Evolutionary conservation across 2,888 invertebrate species (phyloP), one percentile per base, ranked within the genome.

Genomic region (Pachymerium ferrugineum): DNA sequence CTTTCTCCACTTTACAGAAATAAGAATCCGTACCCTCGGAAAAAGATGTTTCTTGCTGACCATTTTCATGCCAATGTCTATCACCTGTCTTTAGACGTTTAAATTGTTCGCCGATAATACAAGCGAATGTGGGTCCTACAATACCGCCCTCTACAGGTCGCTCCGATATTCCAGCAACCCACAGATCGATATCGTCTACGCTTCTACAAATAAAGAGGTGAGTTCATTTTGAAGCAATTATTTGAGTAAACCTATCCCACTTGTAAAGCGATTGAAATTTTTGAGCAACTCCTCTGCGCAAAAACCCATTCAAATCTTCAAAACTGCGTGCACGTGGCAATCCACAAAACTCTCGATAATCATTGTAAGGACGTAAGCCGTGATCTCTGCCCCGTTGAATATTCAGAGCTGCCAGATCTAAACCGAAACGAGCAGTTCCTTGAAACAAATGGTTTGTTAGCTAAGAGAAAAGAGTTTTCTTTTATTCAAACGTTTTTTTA

Each of bases 181-280:
- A 83, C n/a, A 83, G 75, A 77, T 83, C 83, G 33, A 83, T 80
- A 76, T 83, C 83, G 22, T 82, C 80, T 0, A 89, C 89, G 68
- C 78, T 89, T 88, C 90, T 90, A 80, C 5, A 78, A 76, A 71
- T 75, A 62, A 70, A 68, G 47, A 38, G 16, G 16, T 38, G 4
- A 10, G n/a, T n/a, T n/a, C n/a, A n/a, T n/a, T 38, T 38, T 16
- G 14, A 14, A 10, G 14, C 3, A 22, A 47, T 1, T 19, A 19
- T 47, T 1, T n/a, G 10, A 47, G 6, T 47, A 22, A 47, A 1
- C 8, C 8, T 31, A 1, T n/a, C 22, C 14, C 28, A 75, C 75
- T 62, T 69, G 31, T 75, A 75, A 70, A 75, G 62, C 5, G 38
- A n/a, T 35, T 67, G 25, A n/a, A 75, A 22, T 19, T 33, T 31